Base-by-base conservation (phyloP, 2,113 vertebrate genomes). In the Myanophis thanlyinensis region DNA sequence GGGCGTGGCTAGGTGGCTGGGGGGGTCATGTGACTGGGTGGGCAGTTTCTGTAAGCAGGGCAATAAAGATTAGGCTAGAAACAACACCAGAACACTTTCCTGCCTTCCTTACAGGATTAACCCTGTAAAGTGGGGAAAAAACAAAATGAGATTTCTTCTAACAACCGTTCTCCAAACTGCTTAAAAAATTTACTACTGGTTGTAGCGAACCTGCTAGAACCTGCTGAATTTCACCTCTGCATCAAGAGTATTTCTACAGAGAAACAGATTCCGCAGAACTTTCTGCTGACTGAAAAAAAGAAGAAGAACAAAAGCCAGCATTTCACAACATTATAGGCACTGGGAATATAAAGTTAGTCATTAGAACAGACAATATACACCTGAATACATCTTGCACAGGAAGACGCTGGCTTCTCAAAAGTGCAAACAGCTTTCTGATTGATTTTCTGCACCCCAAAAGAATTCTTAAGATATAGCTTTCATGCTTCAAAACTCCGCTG, bases 401-500 rank as follows among this genome's bases (percentile, higher is more conserved):
- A 67, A 44, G 25, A 8, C 0, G 10, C 8, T 62, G 23, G 40
- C 1, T 46, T 48, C 46, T 95, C 93, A 67, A 13, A 85, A 46
- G 18, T 25, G 27, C n/a, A 59, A 93, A 67, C 51, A 85, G 80
- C 20, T 54, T 91, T 91, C n/a, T 10, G n/a, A 94, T 91, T 93
- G 93, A 94, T 89, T 93, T 91, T 87, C 0, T 0, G 91, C 91
- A 27, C 20, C 67, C 93, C 90, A 89, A 94, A 94, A 47, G 53
- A 94, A 48, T 47, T 20, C 25, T 93, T 30, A 85, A 94, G 90
- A 22, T 46, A 80, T 85, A 91, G 67, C 44, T 67, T 94, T 94
- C 93, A 51, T 80, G 87, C 89, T 94, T 92, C 95, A 93, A 94
- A 96, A 92, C 35, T 95, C 93, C 91, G 91, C 4, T 51, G 85